Conservation (phyloP, 2,113 vertebrate genomes). For the Heterocephalus glaber region DNA sequence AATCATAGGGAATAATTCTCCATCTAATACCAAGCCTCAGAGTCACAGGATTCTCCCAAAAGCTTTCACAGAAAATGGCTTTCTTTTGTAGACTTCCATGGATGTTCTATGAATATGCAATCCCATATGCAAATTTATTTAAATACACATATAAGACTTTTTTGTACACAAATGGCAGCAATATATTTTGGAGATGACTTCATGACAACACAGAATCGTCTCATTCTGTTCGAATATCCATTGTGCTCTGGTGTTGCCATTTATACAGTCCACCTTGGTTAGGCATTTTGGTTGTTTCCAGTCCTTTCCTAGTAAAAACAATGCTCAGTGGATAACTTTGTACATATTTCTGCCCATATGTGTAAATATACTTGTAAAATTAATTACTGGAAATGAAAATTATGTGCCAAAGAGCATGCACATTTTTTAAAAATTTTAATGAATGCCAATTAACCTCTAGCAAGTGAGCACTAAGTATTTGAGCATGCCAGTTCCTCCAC, state of each 20-base stretch:
- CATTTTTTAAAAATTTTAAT: not conserved
- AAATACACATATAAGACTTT: not conserved
- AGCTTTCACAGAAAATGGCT: not conserved
- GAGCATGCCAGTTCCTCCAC: not conserved
- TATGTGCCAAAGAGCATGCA: not conserved
- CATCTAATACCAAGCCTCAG: not conserved
- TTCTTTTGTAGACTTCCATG: conserved; percentile 2
- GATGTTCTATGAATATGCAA: not conserved
- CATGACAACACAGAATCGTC: not conserved
- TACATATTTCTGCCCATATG: not conserved
- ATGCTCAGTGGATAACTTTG: not conserved
- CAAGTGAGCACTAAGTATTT: not conserved
- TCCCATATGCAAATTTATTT: not conserved
- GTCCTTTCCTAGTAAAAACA: not conserved
- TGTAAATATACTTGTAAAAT: not conserved
- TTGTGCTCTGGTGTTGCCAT: not conserved
- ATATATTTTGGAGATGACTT: conserved; percentile 3
- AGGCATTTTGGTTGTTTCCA: not conserved
- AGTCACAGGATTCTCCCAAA: not conserved
- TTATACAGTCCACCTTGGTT: not conserved
- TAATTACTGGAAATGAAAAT: conserved; percentile 44
- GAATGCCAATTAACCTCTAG: not conserved
- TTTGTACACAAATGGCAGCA: not conserved
- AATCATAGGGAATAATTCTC: not conserved
- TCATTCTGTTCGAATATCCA: not conserved